phyloP scores from a whole-genome alignment of 2,113 vertebrate genomes.

The Pionites leucogaster region DNA sequence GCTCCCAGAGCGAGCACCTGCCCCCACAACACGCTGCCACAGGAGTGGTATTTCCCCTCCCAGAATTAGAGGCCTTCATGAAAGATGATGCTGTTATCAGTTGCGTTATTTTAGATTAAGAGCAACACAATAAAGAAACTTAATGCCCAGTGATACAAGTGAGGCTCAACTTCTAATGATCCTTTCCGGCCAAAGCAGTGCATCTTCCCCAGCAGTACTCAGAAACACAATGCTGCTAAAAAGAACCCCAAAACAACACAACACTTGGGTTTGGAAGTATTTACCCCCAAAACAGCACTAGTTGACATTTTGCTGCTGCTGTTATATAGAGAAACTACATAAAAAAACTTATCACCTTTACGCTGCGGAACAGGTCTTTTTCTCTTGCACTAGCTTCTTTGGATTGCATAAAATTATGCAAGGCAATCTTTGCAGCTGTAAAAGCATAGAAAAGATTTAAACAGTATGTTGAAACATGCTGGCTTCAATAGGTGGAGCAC shows the following conservation, averaged over 20 bases:
- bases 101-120: fast-evolving
- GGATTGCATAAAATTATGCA: slow-evolving; percentile 93
- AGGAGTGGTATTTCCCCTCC: not conserved
- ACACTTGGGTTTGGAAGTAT: not conserved
- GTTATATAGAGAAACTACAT: fast-evolving
- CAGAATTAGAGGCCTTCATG: fast-evolving
- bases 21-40: not conserved
- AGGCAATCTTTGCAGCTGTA: slow-evolving; percentile 91
- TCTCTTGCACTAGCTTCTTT: slow-evolving; percentile 87
- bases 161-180: not conserved
- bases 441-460: not conserved
- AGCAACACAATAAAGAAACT: too few species aligned
- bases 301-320: not conserved
- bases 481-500: not conserved
- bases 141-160: fast-evolving
- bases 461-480: fast-evolving
- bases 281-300: fast-evolving
- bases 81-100: not conserved
- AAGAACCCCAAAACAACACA: not conserved
- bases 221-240: not conserved
- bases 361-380: slow-evolving; percentile 93
- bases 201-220: not conserved
- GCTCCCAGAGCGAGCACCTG: not conserved
- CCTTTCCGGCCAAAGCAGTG: not conserved
- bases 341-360: slow-evolving; percentile 79